Base-by-base conservation (phyloP, 2,113 vertebrate genomes). In the Larimichthys polyactis region DNA sequence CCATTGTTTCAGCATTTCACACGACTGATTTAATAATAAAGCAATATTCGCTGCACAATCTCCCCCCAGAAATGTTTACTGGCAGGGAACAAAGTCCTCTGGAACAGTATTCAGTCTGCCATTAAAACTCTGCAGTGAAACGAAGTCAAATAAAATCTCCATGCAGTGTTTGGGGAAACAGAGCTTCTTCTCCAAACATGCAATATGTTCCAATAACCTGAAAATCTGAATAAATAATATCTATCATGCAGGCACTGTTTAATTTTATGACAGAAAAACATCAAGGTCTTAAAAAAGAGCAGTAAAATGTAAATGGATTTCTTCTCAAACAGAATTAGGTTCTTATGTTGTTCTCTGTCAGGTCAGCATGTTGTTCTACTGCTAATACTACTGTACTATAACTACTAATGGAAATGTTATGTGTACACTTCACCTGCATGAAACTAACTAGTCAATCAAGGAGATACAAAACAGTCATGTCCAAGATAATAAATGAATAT, bases 1-100 rank as follows among this genome's bases (percentile, higher is more conserved):
- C 79, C 40, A 81, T 90, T 91, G 83, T 90, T 88, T 87, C 78
- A 51, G 79, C 76, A 84, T 72, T 83, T 88, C 73, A 67, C 62
- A 65, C 9, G 1, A 72, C 73, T 72, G 75, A 90, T 87, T 92
- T 83, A 89, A 91, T 90, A 91, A 90, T 76, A 72, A 87, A 80
- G 60, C 67, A 84, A 82, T 81, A 75, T 48, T 82, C 62, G 51
- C 48, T 58, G 55, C 67, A 76, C 66, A 69, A 57, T 58, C 79
- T 49, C 51, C 64, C 52, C 54, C 51, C 27, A 71, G 66, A 68
- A 77, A 78, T 65, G 49, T 86, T 78, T 83, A 51, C 70, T 71
- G 78, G 77, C 81, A 85, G 44, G 11, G 55, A 82, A 79, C 65
- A 66, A 32, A 67, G 36, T 43, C 62, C 19, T 74, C 43, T 6